Base-by-base conservation (phyloP, 1,140 invertebrate genomes). In the Kradibia gibbosae region DNA sequence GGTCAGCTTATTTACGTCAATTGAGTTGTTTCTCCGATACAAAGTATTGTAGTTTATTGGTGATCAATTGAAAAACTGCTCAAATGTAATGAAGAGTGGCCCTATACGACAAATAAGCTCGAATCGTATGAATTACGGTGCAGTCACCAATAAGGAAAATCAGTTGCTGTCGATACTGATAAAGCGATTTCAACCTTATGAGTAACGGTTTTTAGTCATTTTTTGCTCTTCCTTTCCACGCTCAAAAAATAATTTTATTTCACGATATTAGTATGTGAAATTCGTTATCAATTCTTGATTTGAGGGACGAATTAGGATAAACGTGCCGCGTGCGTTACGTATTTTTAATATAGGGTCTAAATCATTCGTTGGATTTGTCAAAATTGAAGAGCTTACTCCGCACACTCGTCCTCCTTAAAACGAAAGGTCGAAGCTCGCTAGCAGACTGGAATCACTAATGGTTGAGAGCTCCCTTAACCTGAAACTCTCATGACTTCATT, bases 21-120 rank as follows among this genome's bases (percentile, higher is more conserved):
- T 73, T 80, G 53, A 80, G 42, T 45, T 80, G 62, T 80, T 28
- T 8, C 39, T 34, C 25, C 48, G 48, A 22, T 13, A 62, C 8
- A 1, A n/a, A 50, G 71, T 31, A n/a, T n/a, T n/a, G n/a, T n/a
- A 42, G 39, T 62, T 62, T 76, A 39, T 28, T 36, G 34, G 7
- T 1, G 36, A 0, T 22, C 48, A n/a, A 74, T 22, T 55, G 72
- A 72, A 72, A 72, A 72, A 50, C 42, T 42, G 22, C 42, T 8
- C 28, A 10, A 17, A 55, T 55, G 3, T 55, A 36, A 34, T 53
- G 11, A 1, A 0, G 3, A 53, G 53, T 42, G 73, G 17, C 42
- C 55, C 34, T 42, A 28, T 39, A 48, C 11, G 57, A 78, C 57
- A 78, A 78, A 62, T 76, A 45, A 76, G 31, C 17, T 17, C 25